A percentile compares a stretch with the other conserved stretches of the same genome.
These are phyloP conservation scores for Silurus lanzhouensis DNA, from an alignment of 2,797 vertebrate species.

Conservation along the genomic window DNA sequence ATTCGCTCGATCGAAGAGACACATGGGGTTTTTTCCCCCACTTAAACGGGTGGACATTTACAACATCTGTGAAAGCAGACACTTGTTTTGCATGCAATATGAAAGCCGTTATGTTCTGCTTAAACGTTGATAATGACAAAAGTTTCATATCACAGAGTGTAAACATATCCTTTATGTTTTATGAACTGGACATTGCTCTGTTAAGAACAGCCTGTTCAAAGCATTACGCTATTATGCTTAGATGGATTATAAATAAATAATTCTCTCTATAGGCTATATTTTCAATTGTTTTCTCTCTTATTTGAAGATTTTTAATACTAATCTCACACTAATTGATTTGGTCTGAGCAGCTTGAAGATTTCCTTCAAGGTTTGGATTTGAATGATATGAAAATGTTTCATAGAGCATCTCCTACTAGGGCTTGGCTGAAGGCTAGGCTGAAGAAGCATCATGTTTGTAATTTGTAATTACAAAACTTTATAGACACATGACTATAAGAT, in stretches of 20 bases:
- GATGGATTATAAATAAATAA: not conserved
- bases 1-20: not conserved
- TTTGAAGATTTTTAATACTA: not conserved
- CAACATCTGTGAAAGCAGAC: not conserved
- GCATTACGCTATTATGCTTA: not conserved
- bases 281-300: not conserved
- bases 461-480: not conserved
- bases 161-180: not conserved
- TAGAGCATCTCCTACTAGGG: not conserved
- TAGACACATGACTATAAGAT: too few relatives aligned
- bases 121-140: not conserved
- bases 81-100: not conserved
- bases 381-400: not conserved
- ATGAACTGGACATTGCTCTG: conserved; percentile 9
- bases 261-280: not conserved
- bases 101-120: not conserved
- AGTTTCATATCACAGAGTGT: not conserved
- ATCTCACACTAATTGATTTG: not conserved
- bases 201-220: not conserved
- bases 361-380: not conserved
- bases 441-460: not conserved
- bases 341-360: not conserved
- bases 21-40: not conserved
- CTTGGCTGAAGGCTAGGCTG: not conserved
- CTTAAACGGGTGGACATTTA: not conserved